These are phyloP conservation scores for Pseudoatta argentina DNA, from an alignment of 1,140 invertebrate species.

Conservation along the genomic window DNA sequence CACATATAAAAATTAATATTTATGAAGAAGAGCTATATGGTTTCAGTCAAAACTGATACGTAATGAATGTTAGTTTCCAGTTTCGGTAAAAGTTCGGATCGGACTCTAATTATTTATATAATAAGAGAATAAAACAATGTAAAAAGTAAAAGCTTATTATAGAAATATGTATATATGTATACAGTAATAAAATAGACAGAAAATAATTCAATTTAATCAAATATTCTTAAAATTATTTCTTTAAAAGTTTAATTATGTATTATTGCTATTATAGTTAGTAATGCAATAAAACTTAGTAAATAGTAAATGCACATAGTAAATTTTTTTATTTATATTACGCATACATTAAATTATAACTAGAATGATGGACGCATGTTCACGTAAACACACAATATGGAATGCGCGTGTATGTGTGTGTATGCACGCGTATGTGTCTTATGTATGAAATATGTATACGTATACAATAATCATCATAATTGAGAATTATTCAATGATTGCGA, in stretches of 20 bases:
- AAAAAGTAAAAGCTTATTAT: background rate
- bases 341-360: slow-evolving; percentile 75
- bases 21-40: too few species aligned
- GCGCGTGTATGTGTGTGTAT: background rate
- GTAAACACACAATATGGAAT: slow-evolving; percentile 40
- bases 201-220: background rate
- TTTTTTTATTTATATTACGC: slow-evolving; percentile 78
- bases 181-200: background rate
- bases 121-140: background rate
- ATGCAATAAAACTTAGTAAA: background rate
- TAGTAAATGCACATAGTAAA: slow-evolving; percentile 54
- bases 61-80: too few species aligned
- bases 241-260: background rate
- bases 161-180: background rate
- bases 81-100: too few species aligned
- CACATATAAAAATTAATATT: too few species aligned
- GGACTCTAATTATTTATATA: too few species aligned
- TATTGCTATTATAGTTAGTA: background rate
- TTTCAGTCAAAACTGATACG: too few species aligned
- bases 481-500: slow-evolving; percentile 59
- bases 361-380: slow-evolving; percentile 50
- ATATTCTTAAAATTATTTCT: background rate
- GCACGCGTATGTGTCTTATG: slow-evolving; percentile 20
- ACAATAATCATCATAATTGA: slow-evolving; percentile 56
- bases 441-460: slow-evolving; percentile 47